These are phyloP conservation scores for Ischnus inquisitorius DNA, from an alignment of 2,888 invertebrate genomes.

Conservation along the genomic window DNA sequence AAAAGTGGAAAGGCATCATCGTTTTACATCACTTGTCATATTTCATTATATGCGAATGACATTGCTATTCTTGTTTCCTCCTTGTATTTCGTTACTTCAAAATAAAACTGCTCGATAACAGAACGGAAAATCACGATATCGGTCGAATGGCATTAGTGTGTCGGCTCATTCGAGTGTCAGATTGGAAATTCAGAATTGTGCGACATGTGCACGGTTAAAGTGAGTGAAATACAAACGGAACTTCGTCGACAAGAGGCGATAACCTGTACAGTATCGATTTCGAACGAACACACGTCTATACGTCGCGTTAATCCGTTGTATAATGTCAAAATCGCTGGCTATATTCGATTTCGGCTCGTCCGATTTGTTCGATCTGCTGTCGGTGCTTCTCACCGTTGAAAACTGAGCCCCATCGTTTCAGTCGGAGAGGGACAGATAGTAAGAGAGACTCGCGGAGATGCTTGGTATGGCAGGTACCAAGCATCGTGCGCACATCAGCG, in stretches of 20 bases:
- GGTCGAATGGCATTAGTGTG: no score
- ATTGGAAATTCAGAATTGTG: background rate
- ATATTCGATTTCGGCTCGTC: slow-evolving; percentile 55
- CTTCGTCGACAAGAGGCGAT: background rate
- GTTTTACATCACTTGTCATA: no score
- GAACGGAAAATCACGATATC: no score
- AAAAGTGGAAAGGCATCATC: no score
- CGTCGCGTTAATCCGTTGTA: slow-evolving; percentile 53
- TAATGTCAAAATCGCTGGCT: slow-evolving; percentile 57
- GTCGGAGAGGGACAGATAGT: background rate
- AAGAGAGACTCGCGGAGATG: slow-evolving; percentile 14
- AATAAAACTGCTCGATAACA: no score
- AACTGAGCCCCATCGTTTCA: slow-evolving; percentile 43
- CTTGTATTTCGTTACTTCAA: no score
- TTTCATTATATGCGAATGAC: no score
- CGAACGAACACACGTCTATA: slow-evolving; percentile 49
- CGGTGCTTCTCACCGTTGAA: slow-evolving; percentile 19
- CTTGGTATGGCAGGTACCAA: slow-evolving; percentile 20
- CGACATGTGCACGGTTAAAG: background rate
- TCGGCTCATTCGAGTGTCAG: background rate
- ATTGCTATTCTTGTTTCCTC: no score
- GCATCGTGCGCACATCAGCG: slow-evolving; percentile 9
- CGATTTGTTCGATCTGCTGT: slow-evolving; percentile 40
- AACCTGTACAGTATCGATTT: slow-evolving; percentile 19
- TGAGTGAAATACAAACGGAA: background rate